Evolutionary conservation across 2,797 vertebrate species (phyloP).

Genomic region (Sibirionetta formosa): DNA sequence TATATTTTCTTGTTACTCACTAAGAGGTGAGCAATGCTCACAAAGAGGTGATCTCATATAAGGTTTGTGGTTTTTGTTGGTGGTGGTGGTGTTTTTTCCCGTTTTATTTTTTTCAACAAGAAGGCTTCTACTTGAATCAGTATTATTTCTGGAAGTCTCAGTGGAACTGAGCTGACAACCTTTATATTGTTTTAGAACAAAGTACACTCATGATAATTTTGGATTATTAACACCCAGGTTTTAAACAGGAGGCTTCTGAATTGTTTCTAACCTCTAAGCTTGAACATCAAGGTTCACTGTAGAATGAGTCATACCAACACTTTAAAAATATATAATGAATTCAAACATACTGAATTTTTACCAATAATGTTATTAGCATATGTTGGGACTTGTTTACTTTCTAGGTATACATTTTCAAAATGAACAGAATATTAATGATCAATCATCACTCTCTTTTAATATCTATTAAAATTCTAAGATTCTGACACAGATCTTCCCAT

Average conservation of each 20-base stretch:
- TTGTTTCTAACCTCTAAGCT: neutral
- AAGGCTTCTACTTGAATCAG: neutral
- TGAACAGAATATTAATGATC: neutral
- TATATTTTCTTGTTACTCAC: neutral
- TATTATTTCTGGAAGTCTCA: neutral
- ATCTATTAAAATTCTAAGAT: neutral
- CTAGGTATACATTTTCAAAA: neutral
- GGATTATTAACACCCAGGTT: neutral
- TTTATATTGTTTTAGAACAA: neutral
- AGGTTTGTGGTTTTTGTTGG: too few relatives aligned
- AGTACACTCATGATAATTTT: neutral
- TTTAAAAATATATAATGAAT: neutral
- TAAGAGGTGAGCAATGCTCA: neutral
- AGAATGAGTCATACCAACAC: neutral
- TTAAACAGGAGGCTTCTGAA: constrained; percentile 8
- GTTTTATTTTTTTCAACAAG: neutral
- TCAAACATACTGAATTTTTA: neutral
- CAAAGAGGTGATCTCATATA: too few relatives aligned
- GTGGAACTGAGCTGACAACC: neutral
- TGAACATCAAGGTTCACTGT: neutral
- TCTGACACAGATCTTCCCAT: neutral
- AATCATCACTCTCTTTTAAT: neutral
- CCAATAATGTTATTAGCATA: neutral
- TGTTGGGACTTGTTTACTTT: neutral
- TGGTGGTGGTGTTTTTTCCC: neutral